Evolutionary conservation across 2,113 vertebrate species (phyloP).

Genomic region (Mirza zaza): DNA sequence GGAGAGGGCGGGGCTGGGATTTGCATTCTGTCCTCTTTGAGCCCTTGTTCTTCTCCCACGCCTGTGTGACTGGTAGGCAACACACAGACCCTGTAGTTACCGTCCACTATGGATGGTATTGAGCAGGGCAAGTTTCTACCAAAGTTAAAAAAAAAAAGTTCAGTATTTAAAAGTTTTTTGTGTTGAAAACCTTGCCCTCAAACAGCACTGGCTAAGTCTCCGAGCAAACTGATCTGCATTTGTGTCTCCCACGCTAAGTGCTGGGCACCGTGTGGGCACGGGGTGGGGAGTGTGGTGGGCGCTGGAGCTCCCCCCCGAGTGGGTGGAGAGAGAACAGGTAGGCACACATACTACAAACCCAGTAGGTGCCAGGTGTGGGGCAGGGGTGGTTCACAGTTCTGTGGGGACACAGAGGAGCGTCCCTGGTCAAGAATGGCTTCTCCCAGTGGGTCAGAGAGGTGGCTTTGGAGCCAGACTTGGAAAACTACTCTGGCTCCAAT

Average conservation of each 20-base stretch:
- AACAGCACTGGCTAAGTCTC: not conserved
- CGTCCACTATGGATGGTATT: not conserved
- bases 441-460: not conserved
- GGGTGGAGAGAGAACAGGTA: not conserved
- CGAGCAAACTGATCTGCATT: not conserved
- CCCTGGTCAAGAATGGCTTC: not conserved
- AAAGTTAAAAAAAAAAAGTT: not conserved
- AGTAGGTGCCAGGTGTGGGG: not conserved
- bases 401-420: not conserved
- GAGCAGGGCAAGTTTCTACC: not conserved
- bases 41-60: not conserved
- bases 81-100: not conserved
- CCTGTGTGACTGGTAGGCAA: not conserved
- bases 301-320: not conserved
- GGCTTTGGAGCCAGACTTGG: not conserved
- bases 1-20: not conserved
- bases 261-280: no score
- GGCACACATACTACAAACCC: not conserved
- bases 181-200: not conserved
- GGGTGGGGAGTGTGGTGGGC: fast-evolving
- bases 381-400: not conserved
- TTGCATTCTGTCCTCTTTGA: not conserved
- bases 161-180: not conserved
- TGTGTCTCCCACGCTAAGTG: not conserved
- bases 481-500: not conserved